phyloP scores from a whole-genome alignment of 1,140 invertebrate species.

The Aporrectodea caliginosa region DNA sequence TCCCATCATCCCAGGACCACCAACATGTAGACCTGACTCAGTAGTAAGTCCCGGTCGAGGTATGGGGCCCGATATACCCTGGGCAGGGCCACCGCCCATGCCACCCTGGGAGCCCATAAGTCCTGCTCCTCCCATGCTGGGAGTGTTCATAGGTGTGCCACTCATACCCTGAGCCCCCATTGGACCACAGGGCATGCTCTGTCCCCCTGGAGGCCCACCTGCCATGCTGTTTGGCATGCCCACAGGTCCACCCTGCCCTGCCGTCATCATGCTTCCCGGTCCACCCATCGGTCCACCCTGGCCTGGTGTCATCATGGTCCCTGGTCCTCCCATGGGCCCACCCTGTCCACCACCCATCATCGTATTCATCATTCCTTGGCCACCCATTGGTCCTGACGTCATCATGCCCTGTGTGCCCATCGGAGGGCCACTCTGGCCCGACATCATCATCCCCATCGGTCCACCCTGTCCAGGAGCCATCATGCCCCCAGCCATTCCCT shows the following conservation, averaged over 20 bases:
- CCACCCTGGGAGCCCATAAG: neutral
- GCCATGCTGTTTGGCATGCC: neutral
- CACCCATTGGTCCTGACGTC: neutral
- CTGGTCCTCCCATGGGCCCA: neutral
- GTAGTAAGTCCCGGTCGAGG: no score
- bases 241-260: neutral
- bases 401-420: neutral
- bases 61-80: neutral
- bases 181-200: neutral
- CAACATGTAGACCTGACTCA: no score
- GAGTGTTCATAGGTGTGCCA: neutral
- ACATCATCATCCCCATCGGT: neutral
- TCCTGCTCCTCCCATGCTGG: neutral
- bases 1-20: neutral
- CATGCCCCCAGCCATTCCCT: neutral
- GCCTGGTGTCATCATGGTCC: neutral
- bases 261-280: neutral
- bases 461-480: neutral
- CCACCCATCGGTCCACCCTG: neutral
- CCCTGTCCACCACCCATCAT: neutral
- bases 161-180: neutral
- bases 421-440: no score
- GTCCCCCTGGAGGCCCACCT: neutral
- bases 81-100: neutral
- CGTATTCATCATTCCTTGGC: neutral